Base-by-base conservation (phyloP, 1,140 invertebrate species). In the Drosophila mayri region DNA sequence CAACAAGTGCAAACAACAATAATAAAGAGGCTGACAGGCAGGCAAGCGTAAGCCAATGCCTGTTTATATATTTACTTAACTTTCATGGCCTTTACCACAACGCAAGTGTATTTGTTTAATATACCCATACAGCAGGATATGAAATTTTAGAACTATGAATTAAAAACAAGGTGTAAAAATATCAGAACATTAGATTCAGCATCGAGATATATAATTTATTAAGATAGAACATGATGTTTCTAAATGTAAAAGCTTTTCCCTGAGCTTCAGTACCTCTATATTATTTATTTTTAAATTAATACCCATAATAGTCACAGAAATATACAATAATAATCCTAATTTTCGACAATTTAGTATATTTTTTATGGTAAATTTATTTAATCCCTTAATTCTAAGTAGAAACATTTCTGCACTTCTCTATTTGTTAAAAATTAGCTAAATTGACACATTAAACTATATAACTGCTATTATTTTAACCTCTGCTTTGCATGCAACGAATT, bases 41-140 rank as follows among this genome's bases (percentile, higher is more conserved):
- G 76, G 77, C 64, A 81, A 66, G 81, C 74, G 81, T 81, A 90
- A 85, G 70, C 81, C 77, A 75, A 76, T 74, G 84, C 52, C 30
- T 79, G 71, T 80, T 81, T 76, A 61, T 50, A 70, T 81, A 81
- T 76, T 64, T 71, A 76, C 61, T 81, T 81, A 72, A 77, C 79
- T 73, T 81, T 81, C 54, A 79, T 72, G 59, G 32, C 12, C 43
- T 70, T 62, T 74, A 46, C 60, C 44, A 22, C 41, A 40, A n/a
- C 50, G 44, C 7, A 43, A 64, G 50, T 44, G 25, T 76, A 57
- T 76, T 76, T 76, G 73, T 59, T 76, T 61, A 37, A 40, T 49
- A 38, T 30, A 49, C 38, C 38, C 28, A 47, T 6, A 54, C 28
- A 64, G 37, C 12, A 12, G 14, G 3, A 25, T 9, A 0, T n/a